These are phyloP conservation scores for Sinocyclocheilus grahami DNA, from an alignment of 2,113 vertebrate genomes.

Conservation along the genomic window DNA sequence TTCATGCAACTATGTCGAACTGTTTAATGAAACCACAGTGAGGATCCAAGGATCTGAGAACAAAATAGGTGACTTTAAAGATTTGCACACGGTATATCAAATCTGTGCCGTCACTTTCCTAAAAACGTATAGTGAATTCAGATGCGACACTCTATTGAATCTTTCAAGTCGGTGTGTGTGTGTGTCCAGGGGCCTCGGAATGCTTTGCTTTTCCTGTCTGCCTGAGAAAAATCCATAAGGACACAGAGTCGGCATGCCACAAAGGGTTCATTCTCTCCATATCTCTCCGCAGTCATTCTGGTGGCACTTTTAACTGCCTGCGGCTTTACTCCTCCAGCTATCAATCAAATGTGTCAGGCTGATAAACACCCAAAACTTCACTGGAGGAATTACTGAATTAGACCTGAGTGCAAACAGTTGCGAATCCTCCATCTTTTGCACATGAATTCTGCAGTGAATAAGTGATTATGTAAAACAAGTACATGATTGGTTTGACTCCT, in stretches of 20 bases:
- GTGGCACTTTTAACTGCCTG: constrained; percentile 59
- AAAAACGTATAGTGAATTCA: not conserved
- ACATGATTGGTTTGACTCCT: not conserved
- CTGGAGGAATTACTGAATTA: constrained; percentile 62
- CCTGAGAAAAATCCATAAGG: constrained; percentile 35
- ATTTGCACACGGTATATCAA: not conserved
- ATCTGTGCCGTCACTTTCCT: not conserved
- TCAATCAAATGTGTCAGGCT: constrained; percentile 63
- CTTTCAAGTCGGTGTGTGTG: constrained; percentile 2
- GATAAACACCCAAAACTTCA: constrained; percentile 68
- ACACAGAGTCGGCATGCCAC: constrained; percentile 33
- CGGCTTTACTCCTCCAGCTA: constrained; percentile 37
- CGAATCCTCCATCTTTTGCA: constrained; percentile 10
- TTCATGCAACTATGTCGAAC: not conserved
- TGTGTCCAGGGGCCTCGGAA: constrained; percentile 14
- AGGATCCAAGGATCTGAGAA: not conserved
- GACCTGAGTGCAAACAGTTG: constrained; percentile 65
- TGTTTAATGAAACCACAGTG: not conserved
- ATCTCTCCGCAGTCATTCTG: constrained; percentile 53
- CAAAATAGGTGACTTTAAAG: not conserved
- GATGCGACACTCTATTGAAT: constrained; percentile 14
- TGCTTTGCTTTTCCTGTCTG: constrained; percentile 39
- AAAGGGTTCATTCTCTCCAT: constrained; percentile 50
- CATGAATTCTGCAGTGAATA: not conserved
- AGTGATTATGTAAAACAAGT: not conserved